These are phyloP conservation scores for Reticulitermes lucifugus DNA, from an alignment of 2,888 invertebrate species.

Conservation along the genomic window DNA sequence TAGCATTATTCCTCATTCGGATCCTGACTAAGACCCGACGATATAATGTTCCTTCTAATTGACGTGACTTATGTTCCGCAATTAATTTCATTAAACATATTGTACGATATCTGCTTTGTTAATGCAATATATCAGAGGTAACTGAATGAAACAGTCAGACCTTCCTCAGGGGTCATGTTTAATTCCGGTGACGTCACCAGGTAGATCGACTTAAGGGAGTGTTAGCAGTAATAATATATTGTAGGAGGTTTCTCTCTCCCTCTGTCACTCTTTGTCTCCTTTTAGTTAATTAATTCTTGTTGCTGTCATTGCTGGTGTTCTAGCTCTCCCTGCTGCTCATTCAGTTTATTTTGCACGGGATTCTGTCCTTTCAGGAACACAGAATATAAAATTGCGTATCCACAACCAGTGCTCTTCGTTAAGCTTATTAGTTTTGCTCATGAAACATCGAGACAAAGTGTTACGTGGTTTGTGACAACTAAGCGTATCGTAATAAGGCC, in stretches of 20 bases:
- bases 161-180: slow-evolving; percentile 6
- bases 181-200: slow-evolving; percentile 8
- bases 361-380: background rate
- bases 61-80: background rate
- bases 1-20: background rate
- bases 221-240: slow-evolving; percentile 4
- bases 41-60: background rate
- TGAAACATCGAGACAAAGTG: background rate
- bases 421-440: background rate
- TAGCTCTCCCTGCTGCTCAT: background rate
- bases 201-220: slow-evolving; percentile 7
- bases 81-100: background rate
- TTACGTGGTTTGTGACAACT: too few relatives aligned
- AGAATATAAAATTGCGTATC: background rate
- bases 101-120: background rate
- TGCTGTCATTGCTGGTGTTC: background rate
- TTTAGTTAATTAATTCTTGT: slow-evolving; percentile 19
- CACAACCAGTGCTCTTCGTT: background rate
- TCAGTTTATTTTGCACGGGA: background rate
- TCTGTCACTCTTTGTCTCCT: background rate
- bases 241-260: background rate
- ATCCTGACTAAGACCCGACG: background rate
- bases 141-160: background rate
- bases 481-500: too few relatives aligned
- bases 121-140: background rate